Base-by-base conservation (phyloP, 2,113 vertebrate species). In the Callionymus lyra region DNA sequence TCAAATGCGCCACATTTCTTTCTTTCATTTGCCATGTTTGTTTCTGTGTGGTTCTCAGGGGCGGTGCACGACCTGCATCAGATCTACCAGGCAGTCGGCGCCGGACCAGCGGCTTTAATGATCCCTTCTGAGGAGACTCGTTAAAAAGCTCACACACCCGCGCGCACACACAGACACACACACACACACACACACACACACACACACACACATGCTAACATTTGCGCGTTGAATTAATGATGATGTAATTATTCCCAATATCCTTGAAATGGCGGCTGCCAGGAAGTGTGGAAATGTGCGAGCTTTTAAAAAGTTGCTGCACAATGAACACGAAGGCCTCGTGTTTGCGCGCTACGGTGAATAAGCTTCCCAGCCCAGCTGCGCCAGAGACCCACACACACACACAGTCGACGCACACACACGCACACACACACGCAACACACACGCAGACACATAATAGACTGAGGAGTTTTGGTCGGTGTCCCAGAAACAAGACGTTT, bases 351-450 rank as follows among this genome's bases (percentile, higher is more conserved):
- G 50, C 61, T 57, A 41, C 61, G 58, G 62, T 56, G 40, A 67
- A 72, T 35, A 66, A 59, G 56, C 76, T 84, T 84, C 83, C 80
- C 76, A 70, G 68, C 63, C 67, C 67, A 79, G 66, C 74, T 77
- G 67, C 76, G 59, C 65, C 47, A 6, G 80, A 84, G 74, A 65
- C 76, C 60, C 54, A 62, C 47, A 18, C 50, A 31, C 55, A 47
- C n/a, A n/a, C 70, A 81, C 77, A 85, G 79, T 80, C 63, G 70
- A 43, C 16, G n/a, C n/a, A n/a, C n/a, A n/a, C n/a, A n/a, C n/a
- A n/a, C n/a, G n/a, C n/a, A n/a, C n/a, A 65, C 76, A 63, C 54
- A 62, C 47, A 18, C 50, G n/a, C n/a, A n/a, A 31, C 55, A 47
- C n/a, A n/a, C 70, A 81, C 77, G 76, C 53, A 48, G 9, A 37